Evolutionary conservation across 2,888 invertebrate species (phyloP).

Genomic region (Ephialtes manifestator): DNA sequence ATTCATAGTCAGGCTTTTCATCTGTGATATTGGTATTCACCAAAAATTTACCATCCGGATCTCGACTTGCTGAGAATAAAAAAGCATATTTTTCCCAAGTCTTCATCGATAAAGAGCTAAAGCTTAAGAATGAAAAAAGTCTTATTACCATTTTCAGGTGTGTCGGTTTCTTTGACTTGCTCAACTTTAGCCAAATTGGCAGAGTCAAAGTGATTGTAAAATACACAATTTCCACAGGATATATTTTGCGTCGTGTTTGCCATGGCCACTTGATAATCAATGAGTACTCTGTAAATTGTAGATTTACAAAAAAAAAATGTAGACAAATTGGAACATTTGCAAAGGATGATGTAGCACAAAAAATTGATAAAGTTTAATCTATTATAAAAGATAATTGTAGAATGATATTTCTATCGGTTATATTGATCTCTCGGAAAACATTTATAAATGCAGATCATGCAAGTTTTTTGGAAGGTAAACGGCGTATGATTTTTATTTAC

Average conservation of each 20-base stretch:
- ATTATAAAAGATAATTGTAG: not conserved
- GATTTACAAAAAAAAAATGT: conserved; percentile 3
- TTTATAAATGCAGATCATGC: conserved; percentile 6
- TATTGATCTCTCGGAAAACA: not conserved
- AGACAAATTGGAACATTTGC: not conserved
- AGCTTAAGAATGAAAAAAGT: conserved; percentile 74
- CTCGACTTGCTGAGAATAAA: conserved; percentile 64
- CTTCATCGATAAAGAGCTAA: conserved; percentile 54
- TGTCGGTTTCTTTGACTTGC: conserved; percentile 87
- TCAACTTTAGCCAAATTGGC: conserved; percentile 95
- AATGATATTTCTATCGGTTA: not conserved
- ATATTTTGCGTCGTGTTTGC: conserved; percentile 86
- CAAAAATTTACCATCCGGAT: conserved; percentile 59
- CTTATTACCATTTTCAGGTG: conserved; percentile 80
- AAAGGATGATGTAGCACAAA: not conserved
- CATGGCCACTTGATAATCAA: conserved; percentile 75
- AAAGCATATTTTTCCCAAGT: conserved; percentile 5
- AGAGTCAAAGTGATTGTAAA: conserved; percentile 96
- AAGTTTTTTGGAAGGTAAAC: conserved; percentile 37
- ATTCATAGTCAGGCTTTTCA: conserved; percentile 92
- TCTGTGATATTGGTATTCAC: conserved; percentile 69
- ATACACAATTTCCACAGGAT: conserved; percentile 91
- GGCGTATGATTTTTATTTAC: no score
- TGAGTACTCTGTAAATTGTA: conserved; percentile 78
- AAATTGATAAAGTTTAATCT: not conserved